phyloP scores from a whole-genome alignment of 2,888 invertebrate species.

The Pachymerium ferrugineum region DNA sequence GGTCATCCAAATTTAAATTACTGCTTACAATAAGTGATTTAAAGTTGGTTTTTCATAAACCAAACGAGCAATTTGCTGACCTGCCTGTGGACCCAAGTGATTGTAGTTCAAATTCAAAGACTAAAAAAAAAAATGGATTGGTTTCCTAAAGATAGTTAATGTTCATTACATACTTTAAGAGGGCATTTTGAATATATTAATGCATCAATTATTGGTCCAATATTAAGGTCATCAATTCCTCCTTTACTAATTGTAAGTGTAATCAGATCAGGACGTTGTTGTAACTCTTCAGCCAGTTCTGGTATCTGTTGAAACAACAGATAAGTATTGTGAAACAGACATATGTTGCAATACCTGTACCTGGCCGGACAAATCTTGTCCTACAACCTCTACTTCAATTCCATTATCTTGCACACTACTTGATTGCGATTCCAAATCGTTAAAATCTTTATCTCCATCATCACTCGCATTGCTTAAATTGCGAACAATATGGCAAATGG shows the following conservation, averaged over 20 bases:
- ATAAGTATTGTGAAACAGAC: neutral
- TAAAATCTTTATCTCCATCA: neutral
- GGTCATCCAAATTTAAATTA: too few species aligned
- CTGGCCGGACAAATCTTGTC: neutral
- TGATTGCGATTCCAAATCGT: neutral
- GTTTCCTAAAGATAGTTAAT: neutral
- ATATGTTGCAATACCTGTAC: too few species aligned
- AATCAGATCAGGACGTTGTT: neutral
- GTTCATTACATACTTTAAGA: neutral
- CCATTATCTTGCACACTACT: neutral
- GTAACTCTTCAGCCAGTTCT: neutral
- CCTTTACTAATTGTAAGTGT: neutral
- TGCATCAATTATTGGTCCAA: slow-evolving; percentile 10
- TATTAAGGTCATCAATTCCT: slow-evolving; percentile 27
- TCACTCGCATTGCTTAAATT: neutral
- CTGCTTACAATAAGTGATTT: neutral
- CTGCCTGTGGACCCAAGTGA: slow-evolving; percentile 19
- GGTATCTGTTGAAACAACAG: neutral
- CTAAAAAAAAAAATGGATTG: neutral
- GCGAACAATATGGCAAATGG: neutral
- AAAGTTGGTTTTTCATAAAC: slow-evolving; percentile 22
- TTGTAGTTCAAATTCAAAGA: slow-evolving; percentile 23
- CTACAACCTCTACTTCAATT: neutral
- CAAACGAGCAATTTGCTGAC: slow-evolving; percentile 11
- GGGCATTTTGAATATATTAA: slow-evolving; percentile 16